A percentile compares a stretch with the other conserved stretches of the same genome.
Conservation (phyloP, 2,113 vertebrate species). For the Pungitius pungitius region DNA sequence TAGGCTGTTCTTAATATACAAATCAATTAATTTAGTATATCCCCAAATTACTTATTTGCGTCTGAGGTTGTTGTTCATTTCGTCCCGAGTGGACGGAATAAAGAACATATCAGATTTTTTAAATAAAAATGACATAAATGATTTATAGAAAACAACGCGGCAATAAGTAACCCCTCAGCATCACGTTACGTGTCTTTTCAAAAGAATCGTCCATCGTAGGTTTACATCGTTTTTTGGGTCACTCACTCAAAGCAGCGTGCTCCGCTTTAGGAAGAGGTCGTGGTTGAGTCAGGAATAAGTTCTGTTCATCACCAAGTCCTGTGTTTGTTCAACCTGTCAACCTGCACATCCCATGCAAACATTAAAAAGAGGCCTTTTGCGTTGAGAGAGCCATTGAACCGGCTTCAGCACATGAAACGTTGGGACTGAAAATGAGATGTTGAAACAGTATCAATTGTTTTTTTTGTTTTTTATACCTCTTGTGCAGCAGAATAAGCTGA, state of each 20-base stretch:
- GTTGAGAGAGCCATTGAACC: background rate
- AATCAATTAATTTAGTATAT: too few relatives aligned
- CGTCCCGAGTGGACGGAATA: too few relatives aligned
- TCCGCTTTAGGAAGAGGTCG: background rate
- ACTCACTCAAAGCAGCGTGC: background rate
- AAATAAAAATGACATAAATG: too few relatives aligned
- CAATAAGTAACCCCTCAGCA: background rate
- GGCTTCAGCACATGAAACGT: background rate
- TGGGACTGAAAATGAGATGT: background rate
- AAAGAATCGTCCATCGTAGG: background rate
- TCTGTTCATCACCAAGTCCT: background rate
- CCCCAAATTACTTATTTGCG: too few relatives aligned
- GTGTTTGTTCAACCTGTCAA: background rate
- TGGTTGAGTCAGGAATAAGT: background rate
- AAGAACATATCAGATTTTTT: too few relatives aligned
- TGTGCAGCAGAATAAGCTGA: background rate
- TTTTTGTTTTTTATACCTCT: background rate
- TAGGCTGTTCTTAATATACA: too few relatives aligned
- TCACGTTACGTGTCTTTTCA: background rate
- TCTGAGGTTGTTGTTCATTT: too few relatives aligned
- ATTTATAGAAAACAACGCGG: too few relatives aligned
- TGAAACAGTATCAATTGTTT: background rate
- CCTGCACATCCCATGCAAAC: background rate
- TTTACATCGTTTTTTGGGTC: background rate
- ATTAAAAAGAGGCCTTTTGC: background rate